Evolutionary conservation across 2,797 vertebrate species (phyloP).

Genomic region (Leptodactylus fallax): DNA sequence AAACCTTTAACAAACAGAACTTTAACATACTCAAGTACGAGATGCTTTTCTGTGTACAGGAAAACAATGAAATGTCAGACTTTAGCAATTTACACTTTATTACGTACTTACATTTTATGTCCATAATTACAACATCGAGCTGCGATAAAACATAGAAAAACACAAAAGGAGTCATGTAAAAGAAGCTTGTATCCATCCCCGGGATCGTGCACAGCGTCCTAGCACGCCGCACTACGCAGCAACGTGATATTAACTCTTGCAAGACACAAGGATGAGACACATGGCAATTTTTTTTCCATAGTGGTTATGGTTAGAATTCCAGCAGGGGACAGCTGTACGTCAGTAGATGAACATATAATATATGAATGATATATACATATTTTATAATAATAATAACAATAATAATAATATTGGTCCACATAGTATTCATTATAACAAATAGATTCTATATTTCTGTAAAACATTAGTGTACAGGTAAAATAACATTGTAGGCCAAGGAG

Average conservation of each 20-base stretch:
- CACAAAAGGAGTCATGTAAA: constrained; percentile 74
- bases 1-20: too few species aligned
- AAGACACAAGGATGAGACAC: neutral
- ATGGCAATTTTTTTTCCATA: constrained; percentile 60
- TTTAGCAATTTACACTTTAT: constrained; percentile 65
- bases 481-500: neutral
- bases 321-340: constrained; percentile 75
- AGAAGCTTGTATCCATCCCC: constrained; percentile 51
- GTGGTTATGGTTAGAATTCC: constrained; percentile 79
- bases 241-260: neutral
- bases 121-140: constrained; percentile 87
- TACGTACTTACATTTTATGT: constrained; percentile 81
- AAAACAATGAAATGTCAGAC: too few species aligned
- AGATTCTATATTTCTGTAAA: constrained; percentile 79
- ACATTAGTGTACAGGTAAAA: constrained; percentile 75
- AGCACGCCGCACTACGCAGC: too few species aligned
- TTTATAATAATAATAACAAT: constrained; percentile 70
- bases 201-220: constrained; percentile 61
- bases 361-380: constrained; percentile 76
- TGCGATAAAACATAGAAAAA: constrained; percentile 81
- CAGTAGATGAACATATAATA: constrained; percentile 75
- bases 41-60: too few species aligned
- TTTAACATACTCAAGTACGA: too few species aligned
- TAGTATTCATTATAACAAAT: constrained; percentile 77
- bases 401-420: constrained; percentile 77